Conservation (phyloP, 2,888 invertebrate species). For the Polyommatus iphigenia region DNA sequence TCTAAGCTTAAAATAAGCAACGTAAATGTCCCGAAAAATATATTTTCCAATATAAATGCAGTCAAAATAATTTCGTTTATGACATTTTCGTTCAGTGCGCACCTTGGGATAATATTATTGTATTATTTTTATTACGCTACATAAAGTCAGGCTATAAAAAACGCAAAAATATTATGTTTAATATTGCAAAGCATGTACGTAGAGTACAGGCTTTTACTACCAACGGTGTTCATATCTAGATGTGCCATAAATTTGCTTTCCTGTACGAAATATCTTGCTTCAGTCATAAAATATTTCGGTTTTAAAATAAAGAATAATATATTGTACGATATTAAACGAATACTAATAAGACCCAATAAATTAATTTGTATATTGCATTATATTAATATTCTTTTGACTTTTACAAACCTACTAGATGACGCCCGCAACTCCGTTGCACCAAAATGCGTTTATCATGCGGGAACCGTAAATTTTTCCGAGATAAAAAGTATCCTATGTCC, state of each 20-base stretch:
- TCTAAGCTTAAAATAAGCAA: not conserved
- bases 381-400: too few relatives aligned
- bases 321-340: not conserved
- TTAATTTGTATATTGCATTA: too few relatives aligned
- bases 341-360: not conserved
- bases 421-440: too few relatives aligned
- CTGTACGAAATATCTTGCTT: slow-evolving; percentile 17
- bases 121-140: slow-evolving; percentile 25
- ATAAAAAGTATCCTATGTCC: too few relatives aligned
- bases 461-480: too few relatives aligned
- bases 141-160: slow-evolving; percentile 29
- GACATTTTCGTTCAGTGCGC: not conserved
- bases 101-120: slow-evolving; percentile 19
- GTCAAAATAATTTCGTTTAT: slow-evolving; percentile 26
- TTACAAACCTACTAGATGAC: too few relatives aligned
- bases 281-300: slow-evolving; percentile 18
- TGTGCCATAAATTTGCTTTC: slow-evolving; percentile 18
- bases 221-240: slow-evolving; percentile 18
- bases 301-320: not conserved
- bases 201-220: not conserved
- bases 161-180: slow-evolving; percentile 28
- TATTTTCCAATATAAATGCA: slow-evolving; percentile 28
- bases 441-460: too few relatives aligned
- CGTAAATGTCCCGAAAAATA: not conserved
- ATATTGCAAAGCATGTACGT: slow-evolving; percentile 27